Evolutionary conservation across 1,140 invertebrate genomes (phyloP).

Genomic region (Vanessa tameamea): DNA sequence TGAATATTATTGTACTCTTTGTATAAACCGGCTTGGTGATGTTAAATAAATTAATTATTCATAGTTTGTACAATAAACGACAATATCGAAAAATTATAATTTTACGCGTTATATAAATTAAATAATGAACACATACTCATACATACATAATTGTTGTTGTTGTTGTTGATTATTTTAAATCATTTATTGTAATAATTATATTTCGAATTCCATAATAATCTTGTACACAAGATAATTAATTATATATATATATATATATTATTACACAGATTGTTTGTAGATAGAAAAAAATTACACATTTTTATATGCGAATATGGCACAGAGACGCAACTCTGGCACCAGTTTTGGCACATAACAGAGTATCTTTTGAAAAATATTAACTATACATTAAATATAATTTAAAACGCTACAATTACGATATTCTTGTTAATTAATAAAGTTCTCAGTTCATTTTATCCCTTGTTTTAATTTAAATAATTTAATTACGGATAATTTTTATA

Average conservation of each 20-base stretch:
- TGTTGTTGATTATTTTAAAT: neutral
- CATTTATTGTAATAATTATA: no score
- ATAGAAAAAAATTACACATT: neutral
- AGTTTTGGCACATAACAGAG: slow-evolving; percentile 6
- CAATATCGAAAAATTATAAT: neutral
- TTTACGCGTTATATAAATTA: neutral
- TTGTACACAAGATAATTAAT: no score
- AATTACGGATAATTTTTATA: slow-evolving; percentile 7
- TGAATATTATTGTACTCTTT: no score
- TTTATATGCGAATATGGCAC: neutral
- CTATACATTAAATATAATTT: slow-evolving; percentile 41
- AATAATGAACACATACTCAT: neutral
- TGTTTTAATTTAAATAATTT: slow-evolving; percentile 48
- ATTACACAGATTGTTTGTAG: neutral
- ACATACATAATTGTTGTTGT: neutral
- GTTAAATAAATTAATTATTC: neutral
- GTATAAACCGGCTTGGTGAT: no score
- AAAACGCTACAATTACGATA: slow-evolving; percentile 57
- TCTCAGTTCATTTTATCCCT: slow-evolving; percentile 70
- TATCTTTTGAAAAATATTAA: slow-evolving; percentile 2
- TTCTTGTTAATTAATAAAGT: slow-evolving; percentile 50
- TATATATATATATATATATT: neutral
- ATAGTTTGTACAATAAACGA: slow-evolving; percentile 3
- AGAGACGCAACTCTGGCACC: neutral
- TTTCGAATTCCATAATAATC: no score